phyloP scores from a whole-genome alignment of 2,888 invertebrate genomes.

The Drosophila parthenogenetica region DNA sequence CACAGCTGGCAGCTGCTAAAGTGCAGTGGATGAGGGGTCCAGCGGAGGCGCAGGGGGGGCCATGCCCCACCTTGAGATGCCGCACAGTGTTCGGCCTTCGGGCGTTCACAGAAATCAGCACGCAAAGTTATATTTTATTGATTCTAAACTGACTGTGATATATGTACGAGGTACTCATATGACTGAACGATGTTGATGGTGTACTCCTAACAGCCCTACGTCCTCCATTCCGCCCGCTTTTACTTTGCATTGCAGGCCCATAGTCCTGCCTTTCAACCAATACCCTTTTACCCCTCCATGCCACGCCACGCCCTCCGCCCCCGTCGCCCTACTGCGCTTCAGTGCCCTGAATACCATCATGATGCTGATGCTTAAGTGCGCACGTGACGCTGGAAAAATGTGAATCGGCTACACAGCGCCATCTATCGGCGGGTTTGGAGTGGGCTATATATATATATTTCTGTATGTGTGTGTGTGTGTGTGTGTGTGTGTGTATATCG shows the following conservation, averaged over 20 bases:
- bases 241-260: conserved; percentile 39
- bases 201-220: background rate
- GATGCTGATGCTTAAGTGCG: conserved; percentile 75
- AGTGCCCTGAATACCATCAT: conserved; percentile 68
- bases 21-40: conserved; percentile 16
- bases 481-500: background rate
- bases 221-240: background rate
- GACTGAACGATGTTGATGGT: background rate
- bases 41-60: background rate
- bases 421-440: conserved; percentile 1
- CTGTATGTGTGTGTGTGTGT: background rate
- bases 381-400: conserved; percentile 65
- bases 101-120: conserved; percentile 68
- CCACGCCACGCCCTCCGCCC: background rate
- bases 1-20: conserved; percentile 44
- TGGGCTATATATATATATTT: background rate
- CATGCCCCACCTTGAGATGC: conserved; percentile 57
- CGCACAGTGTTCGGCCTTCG: conserved; percentile 39
- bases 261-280: conserved; percentile 1
- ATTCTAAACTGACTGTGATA: conserved; percentile 76
- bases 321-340: conserved; percentile 54
- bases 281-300: too few species aligned
- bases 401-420: conserved; percentile 26
- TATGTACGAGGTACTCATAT: conserved; percentile 43
- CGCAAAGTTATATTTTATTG: conserved; percentile 78